Percentiles rank a stretch among this genome's conserved stretches.
These are phyloP conservation scores for Paracentrotus lividus DNA, from an alignment of 53 echinoderm and acorn worm genomes.

Conservation along the genomic window DNA sequence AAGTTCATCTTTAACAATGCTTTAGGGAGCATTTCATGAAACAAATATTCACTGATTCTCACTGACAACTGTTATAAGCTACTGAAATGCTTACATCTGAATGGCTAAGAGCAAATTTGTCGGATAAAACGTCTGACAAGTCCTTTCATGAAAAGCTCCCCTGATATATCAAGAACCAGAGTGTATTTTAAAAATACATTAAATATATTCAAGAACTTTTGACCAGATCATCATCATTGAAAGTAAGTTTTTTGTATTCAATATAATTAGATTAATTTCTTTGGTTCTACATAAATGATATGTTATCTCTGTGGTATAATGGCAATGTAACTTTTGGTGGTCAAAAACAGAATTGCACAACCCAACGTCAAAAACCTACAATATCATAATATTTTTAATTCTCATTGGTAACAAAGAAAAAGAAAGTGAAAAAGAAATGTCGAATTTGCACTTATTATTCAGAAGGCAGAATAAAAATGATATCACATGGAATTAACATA, in stretches of 20 bases:
- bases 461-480: not conserved
- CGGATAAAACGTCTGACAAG: no score
- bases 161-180: no score
- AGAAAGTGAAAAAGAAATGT: not conserved
- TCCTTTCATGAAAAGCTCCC: no score
- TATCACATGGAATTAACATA: not conserved
- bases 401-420: not conserved
- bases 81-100: no score
- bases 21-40: no score
- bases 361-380: not conserved
- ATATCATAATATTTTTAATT: not conserved
- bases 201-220: no score
- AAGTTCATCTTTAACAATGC: no score
- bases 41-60: no score
- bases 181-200: no score
- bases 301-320: not conserved
- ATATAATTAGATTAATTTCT: not conserved
- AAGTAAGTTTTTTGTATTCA: not conserved
- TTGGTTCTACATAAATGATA: not conserved
- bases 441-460: not conserved
- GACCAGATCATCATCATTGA: not conserved
- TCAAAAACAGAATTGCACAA: slow-evolving; percentile 41
- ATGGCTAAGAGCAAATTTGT: no score
- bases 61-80: no score
- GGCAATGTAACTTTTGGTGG: not conserved